Conservation (phyloP, 2,888 invertebrate species). For the Eupithecia tripunctaria region DNA sequence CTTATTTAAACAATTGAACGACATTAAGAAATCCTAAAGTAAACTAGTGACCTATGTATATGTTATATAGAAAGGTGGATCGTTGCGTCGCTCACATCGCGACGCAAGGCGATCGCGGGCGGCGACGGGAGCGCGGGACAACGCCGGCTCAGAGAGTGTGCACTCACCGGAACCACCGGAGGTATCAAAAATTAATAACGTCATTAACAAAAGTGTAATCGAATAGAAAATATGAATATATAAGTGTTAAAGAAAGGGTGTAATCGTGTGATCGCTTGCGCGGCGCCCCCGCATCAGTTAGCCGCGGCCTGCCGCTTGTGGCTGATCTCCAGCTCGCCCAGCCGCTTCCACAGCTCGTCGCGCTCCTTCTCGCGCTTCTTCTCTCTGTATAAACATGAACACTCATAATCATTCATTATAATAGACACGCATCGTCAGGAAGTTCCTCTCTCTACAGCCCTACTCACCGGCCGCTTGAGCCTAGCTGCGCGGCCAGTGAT, state of each 20-base stretch:
- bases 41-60: slow-evolving; percentile 77
- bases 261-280: slow-evolving; percentile 63
- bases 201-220: slow-evolving; percentile 82
- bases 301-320: slow-evolving; percentile 80
- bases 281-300: slow-evolving; percentile 82
- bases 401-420: no score
- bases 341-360: slow-evolving; percentile 98
- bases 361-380: slow-evolving; percentile 98
- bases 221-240: slow-evolving; percentile 82
- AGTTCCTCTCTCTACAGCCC: no score
- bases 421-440: no score
- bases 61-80: slow-evolving; percentile 57
- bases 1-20: slow-evolving; percentile 83
- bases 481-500: no score
- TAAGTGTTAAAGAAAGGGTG: slow-evolving; percentile 78
- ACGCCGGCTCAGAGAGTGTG: slow-evolving; percentile 49
- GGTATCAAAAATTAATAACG: slow-evolving; percentile 80
- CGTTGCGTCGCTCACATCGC: slow-evolving; percentile 62
- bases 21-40: slow-evolving; percentile 81
- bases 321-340: slow-evolving; percentile 94
- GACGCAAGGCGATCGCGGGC: slow-evolving; percentile 44
- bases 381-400: slow-evolving; percentile 84
- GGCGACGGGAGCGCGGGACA: slow-evolving; percentile 49
- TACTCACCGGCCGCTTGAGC: no score
- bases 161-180: slow-evolving; percentile 66